phyloP scores from a whole-genome alignment of 2,113 vertebrate species.

The Actinemys pallida region DNA sequence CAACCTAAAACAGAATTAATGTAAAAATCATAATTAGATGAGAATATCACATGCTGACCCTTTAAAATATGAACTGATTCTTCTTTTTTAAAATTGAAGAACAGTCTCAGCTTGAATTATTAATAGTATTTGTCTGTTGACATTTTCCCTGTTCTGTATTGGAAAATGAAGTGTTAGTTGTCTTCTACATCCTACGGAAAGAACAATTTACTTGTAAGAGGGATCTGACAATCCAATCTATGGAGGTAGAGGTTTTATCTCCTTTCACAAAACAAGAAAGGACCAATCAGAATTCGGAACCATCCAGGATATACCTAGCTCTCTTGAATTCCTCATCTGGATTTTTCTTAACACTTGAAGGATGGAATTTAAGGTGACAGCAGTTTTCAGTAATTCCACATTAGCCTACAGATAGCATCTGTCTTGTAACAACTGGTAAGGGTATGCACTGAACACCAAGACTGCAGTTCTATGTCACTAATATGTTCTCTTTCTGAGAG shows the following conservation, averaged over 20 bases:
- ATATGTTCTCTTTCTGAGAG: neutral
- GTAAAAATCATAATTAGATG: neutral
- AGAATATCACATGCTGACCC: neutral
- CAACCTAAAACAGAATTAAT: conserved; percentile 81
- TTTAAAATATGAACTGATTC: neutral
- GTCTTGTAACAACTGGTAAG: neutral
- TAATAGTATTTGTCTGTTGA: neutral
- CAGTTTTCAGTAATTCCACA: neutral
- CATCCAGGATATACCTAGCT: neutral
- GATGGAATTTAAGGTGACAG: neutral
- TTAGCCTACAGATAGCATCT: neutral
- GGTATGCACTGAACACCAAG: neutral
- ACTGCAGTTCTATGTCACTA: neutral
- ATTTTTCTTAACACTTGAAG: neutral
- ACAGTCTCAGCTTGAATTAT: neutral
- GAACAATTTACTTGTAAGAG: neutral
- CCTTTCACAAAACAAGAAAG: neutral
- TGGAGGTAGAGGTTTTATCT: neutral
- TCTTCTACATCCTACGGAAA: neutral
- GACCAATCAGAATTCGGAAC: neutral
- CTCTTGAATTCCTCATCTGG: neutral
- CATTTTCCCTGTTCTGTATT: neutral
- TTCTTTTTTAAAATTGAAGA: neutral
- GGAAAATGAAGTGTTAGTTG: neutral
- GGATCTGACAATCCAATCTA: neutral